Conservation (phyloP, 2,113 vertebrate species). For the Numenius arquata region DNA sequence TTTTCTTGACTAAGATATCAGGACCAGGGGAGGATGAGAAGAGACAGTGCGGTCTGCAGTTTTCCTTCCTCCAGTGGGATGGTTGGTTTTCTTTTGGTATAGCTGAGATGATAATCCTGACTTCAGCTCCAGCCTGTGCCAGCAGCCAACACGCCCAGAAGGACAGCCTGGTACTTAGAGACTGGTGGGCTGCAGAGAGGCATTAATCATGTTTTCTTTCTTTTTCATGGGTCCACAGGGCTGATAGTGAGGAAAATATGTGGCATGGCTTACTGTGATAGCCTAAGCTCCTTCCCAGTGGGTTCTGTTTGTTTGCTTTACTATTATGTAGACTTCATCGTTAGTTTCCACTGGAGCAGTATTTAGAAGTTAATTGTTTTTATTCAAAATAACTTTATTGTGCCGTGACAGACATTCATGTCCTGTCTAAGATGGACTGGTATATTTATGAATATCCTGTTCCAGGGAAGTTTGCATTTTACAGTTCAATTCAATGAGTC, state of each 20-base stretch:
- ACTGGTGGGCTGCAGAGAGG: neutral
- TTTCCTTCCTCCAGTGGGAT: neutral
- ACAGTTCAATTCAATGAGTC: neutral
- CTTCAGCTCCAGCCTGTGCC: neutral
- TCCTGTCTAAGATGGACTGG: neutral
- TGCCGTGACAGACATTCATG: neutral
- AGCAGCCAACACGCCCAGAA: neutral
- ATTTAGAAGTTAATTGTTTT: neutral
- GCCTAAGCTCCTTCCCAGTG: neutral
- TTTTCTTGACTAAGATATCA: neutral
- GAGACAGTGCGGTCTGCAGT: neutral
- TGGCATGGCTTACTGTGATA: neutral
- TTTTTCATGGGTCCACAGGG: neutral
- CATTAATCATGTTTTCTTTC: neutral
- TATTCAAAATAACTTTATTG: neutral
- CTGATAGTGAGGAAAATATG: neutral
- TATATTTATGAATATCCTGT: neutral
- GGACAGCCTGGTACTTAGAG: neutral
- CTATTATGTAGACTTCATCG: neutral
- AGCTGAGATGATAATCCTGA: neutral
- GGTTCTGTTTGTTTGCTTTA: neutral
- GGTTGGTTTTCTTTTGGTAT: neutral
- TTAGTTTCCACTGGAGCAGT: neutral
- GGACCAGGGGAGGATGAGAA: neutral
- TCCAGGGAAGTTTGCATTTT: neutral